Conservation (phyloP, 1,140 invertebrate species). For the Saccostrea glomerata region DNA sequence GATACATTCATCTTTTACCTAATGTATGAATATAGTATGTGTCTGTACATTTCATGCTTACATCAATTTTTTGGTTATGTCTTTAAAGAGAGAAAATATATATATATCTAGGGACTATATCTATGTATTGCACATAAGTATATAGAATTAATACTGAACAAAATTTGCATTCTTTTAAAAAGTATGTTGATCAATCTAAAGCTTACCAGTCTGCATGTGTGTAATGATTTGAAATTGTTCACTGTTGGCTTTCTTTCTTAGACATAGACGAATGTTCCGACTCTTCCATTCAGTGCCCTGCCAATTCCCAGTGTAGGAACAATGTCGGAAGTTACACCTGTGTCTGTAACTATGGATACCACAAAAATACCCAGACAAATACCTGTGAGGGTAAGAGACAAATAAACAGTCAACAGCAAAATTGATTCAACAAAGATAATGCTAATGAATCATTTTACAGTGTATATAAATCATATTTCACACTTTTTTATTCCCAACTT, state of each 20-base stretch:
- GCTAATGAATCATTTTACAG: background rate
- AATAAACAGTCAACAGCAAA: background rate
- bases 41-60: too few relatives aligned
- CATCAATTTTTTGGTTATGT: too few relatives aligned
- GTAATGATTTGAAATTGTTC: background rate
- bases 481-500: background rate
- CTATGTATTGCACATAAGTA: too few relatives aligned
- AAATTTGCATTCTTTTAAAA: too few relatives aligned
- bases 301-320: constrained; percentile 61
- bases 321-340: constrained; percentile 62
- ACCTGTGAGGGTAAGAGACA: constrained; percentile 47
- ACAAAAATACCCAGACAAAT: constrained; percentile 47
- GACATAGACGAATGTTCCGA: constrained; percentile 65
- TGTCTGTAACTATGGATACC: constrained; percentile 63
- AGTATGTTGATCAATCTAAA: too few relatives aligned
- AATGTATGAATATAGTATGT: too few relatives aligned
- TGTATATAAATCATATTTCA: too few relatives aligned
- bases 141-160: too few relatives aligned
- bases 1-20: too few relatives aligned
- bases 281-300: constrained; percentile 50
- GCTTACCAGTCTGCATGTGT: too few relatives aligned
- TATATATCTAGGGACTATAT: too few relatives aligned
- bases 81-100: too few relatives aligned
- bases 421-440: background rate
- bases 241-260: constrained; percentile 40